Conservation (phyloP, 2,888 invertebrate genomes). For the Hedya salicella region DNA sequence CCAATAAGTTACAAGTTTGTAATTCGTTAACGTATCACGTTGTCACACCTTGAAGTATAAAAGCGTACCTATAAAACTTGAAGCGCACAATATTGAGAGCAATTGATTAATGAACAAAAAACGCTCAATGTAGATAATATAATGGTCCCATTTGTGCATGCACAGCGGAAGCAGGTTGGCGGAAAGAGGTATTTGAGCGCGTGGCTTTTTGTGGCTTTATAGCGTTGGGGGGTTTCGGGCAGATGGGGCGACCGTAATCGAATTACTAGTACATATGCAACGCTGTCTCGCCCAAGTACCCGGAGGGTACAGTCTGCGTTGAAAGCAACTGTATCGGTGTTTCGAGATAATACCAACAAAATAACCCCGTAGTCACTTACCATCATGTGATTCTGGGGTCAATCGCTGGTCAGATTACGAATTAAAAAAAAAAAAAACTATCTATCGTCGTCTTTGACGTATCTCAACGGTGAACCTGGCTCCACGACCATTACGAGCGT, state of each 20-base stretch:
- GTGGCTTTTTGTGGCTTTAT: slow-evolving; percentile 68
- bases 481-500: too few species aligned
- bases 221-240: slow-evolving; percentile 66
- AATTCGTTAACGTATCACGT: background rate
- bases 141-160: slow-evolving; percentile 45
- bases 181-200: slow-evolving; percentile 66
- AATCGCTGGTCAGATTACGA: too few species aligned
- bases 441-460: too few species aligned
- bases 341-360: too few species aligned
- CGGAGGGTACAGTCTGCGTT: slow-evolving; percentile 38
- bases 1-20: too few species aligned
- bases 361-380: too few species aligned
- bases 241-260: slow-evolving; percentile 66
- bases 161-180: slow-evolving; percentile 74
- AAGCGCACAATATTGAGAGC: slow-evolving; percentile 5
- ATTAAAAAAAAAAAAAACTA: too few species aligned
- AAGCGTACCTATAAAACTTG: too few species aligned
- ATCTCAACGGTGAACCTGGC: too few species aligned
- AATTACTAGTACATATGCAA: slow-evolving; percentile 54
- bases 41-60: slow-evolving; percentile 11
- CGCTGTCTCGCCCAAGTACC: slow-evolving; percentile 44
- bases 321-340: background rate
- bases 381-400: too few species aligned
- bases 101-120: slow-evolving; percentile 25
- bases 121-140: slow-evolving; percentile 38